Percentiles rank a stretch among this genome's conserved stretches.
These are phyloP conservation scores for Syngnathus acus DNA, from an alignment of 2,797 vertebrate species.

Conservation along the genomic window DNA sequence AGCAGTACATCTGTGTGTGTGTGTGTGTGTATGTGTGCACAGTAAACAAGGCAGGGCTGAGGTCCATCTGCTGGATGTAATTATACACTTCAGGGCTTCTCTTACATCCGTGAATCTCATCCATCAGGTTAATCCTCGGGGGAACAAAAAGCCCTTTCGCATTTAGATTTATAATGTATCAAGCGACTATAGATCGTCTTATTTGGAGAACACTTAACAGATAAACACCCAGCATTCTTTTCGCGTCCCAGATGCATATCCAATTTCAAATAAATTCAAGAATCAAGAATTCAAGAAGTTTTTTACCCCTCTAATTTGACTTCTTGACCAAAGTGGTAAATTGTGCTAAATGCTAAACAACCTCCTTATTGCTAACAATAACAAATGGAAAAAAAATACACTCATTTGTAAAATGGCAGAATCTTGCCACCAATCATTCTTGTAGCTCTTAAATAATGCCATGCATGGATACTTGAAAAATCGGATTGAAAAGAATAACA, in stretches of 20 bases:
- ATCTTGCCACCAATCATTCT: too few relatives aligned
- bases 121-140: constrained; percentile 26
- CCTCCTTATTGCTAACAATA: neutral
- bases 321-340: neutral
- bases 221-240: constrained; percentile 38
- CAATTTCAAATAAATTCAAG: constrained; percentile 21
- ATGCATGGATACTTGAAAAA: too few relatives aligned
- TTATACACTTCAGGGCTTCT: constrained; percentile 17
- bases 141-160: constrained; percentile 25
- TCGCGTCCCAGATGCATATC: neutral
- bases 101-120: constrained; percentile 29
- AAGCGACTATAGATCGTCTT: constrained; percentile 42
- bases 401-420: too few relatives aligned
- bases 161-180: constrained; percentile 53
- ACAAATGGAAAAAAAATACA: too few relatives aligned
- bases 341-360: neutral
- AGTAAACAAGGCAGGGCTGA: neutral
- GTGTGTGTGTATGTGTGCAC: constrained; percentile 4
- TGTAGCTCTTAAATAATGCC: too few relatives aligned
- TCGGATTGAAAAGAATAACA: too few relatives aligned
- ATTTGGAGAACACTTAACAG: constrained; percentile 31
- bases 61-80: constrained; percentile 9
- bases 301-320: neutral
- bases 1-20: neutral
- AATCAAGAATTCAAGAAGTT: constrained; percentile 25